Percentiles rank a stretch among this genome's conserved stretches.
These are phyloP conservation scores for Isurus oxyrinchus DNA, from an alignment of 2,113 vertebrate genomes.

Conservation along the genomic window DNA sequence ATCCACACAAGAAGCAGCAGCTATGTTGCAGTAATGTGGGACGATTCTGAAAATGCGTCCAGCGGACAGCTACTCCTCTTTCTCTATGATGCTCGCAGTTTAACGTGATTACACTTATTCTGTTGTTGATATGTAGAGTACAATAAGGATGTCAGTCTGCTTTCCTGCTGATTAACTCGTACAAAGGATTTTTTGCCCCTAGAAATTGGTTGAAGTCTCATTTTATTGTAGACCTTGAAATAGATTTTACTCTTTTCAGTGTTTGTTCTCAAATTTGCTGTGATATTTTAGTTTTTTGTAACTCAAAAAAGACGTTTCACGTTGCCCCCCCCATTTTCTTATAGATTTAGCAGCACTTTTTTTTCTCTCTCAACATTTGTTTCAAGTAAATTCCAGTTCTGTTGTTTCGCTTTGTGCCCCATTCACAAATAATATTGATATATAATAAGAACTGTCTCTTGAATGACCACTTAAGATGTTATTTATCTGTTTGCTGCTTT, in stretches of 20 bases:
- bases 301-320: too few relatives aligned
- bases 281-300: background rate
- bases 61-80: too few relatives aligned
- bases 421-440: background rate
- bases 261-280: background rate
- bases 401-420: background rate
- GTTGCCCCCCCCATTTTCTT: background rate
- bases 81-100: background rate
- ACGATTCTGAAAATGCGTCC: background rate
- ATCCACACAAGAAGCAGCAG: background rate
- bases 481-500: background rate
- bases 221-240: background rate
- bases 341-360: background rate
- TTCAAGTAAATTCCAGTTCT: background rate
- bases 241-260: background rate
- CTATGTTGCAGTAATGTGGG: background rate
- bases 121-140: background rate
- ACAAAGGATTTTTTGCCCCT: background rate
- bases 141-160: background rate
- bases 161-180: background rate
- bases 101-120: background rate
- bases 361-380: background rate
- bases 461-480: background rate
- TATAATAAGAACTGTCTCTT: background rate
- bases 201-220: background rate